Base-by-base conservation (phyloP, 2,888 invertebrate species). In the Hecatera dysodea region DNA sequence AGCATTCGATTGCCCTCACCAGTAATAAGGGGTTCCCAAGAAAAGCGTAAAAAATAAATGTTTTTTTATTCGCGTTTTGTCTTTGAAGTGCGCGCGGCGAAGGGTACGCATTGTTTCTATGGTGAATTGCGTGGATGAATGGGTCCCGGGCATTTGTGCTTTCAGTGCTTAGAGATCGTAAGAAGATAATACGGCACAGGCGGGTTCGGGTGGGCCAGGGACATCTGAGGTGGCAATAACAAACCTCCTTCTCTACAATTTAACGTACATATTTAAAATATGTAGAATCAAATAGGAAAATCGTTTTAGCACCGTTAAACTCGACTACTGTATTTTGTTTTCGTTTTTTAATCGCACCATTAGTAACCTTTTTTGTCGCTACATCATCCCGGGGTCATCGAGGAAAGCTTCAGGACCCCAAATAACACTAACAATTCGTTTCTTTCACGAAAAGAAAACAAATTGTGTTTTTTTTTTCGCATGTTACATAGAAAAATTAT, bases 1-100 rank as follows among this genome's bases (percentile, higher is more conserved):
- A 94, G 93, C 92, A 94, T 96, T 95, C 96, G 96, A 96, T 96
- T 96, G 94, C 96, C 95, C 90, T 93, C 90, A 88, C 91, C 86
- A 88, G 88, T 89, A 90, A 92, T 93, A 94, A 95, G 95, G 93
- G 94, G 94, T 95, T 94, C 94, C 95, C 93, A 94, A 95, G 94
- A 93, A 94, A 90, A 90, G 89, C 88, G 87, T 90, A 93, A 90
- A 93, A 92, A 91, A 90, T 90, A 88, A 84, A 86, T 83, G n/a
- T 77, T 85, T 92, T 93, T 44, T 93, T 94, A 94, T 92, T 87
- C 85, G 88, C 89, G 89, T 92, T 93, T 93, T 92, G 88, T 93
- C 92, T 93, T 94, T 94, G 90, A 91, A 90, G 87, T 92, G 92
- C 89, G 91, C 90, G 90, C 91, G 87, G 89, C 89, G 91, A 93